Evolutionary conservation across 2,888 invertebrate genomes (phyloP), one percentile per base, ranked within the genome.

Genomic region (Sinotaia quadrata): DNA sequence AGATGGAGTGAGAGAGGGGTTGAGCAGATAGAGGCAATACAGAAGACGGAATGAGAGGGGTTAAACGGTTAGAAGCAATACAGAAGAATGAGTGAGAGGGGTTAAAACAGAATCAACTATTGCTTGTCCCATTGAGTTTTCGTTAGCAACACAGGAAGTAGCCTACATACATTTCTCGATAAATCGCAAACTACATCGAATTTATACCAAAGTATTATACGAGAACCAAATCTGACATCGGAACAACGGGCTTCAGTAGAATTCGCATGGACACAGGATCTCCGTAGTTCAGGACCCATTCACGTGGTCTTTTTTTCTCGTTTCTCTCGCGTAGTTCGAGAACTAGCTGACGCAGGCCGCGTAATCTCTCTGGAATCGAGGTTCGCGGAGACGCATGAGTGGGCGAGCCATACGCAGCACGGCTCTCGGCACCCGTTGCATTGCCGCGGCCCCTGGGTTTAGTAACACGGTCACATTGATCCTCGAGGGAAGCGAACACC

Each of bases 241-340:
- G 75, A 58, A 81, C 69, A 8, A 77, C 78, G 0, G 83, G 79
- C 69, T 81, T 82, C 7, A 78, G 67, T 27, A 83, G 71, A 29
- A 79, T 61, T 12, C 81, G 75, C 10, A 75, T 49, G 0, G 81
- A 78, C 21, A 81, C 52, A 0, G 80, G 80, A 18, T 76, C 73
- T 0, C 83, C 83, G 57, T 83, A 83, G 47, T 82, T 82, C 5
- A 76, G 72, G 15, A 78, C 78, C 82, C 83, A 81, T 47, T 79
- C 82, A 24, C 72, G 70, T 33, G 82, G 82, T 63, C 77, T 81
- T 8, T 70, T 68, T 37, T 74, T 74, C 60, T 81, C 80, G 68
- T 83, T 81, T 21, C 68, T 68, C 37, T 74, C 74, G 56, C 77
- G 75, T 78, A 81, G 76, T 71, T 82, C 80, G 31, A 75, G 75